These are phyloP conservation scores for Squalus acanthias DNA, from an alignment of 2,797 vertebrate species.

Conservation along the genomic window DNA sequence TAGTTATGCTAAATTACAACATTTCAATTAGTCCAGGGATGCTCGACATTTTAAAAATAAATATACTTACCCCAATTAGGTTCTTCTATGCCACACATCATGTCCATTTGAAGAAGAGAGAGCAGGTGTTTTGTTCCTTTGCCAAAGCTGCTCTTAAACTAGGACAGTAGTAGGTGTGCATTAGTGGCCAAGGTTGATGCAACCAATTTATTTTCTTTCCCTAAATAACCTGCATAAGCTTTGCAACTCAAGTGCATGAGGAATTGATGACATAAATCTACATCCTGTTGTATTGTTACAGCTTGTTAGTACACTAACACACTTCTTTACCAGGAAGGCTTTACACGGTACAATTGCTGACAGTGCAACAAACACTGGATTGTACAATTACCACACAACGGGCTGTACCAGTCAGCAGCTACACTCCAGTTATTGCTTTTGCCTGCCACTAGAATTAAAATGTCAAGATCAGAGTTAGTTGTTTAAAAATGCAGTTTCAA, in stretches of 20 bases:
- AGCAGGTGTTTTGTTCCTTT: neutral
- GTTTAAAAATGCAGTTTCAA: neutral
- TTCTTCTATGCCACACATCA: neutral
- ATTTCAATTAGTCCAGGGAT: neutral
- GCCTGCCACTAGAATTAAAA: neutral
- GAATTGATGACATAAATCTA: neutral
- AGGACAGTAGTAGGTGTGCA: neutral
- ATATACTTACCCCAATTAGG: neutral
- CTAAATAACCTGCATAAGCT: neutral
- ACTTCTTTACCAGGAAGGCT: neutral
- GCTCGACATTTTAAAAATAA: neutral
- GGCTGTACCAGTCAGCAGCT: neutral
- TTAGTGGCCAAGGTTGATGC: neutral
- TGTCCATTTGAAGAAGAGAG: neutral
- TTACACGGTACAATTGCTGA: neutral
- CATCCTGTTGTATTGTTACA: neutral
- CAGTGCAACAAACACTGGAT: neutral
- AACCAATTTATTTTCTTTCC: neutral
- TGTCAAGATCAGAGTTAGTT: neutral
- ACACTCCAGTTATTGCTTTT: neutral
- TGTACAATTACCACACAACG: neutral
- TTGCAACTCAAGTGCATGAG: neutral
- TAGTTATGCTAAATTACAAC: neutral
- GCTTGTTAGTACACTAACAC: neutral
- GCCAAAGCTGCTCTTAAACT: neutral